Evolutionary conservation across 1,140 invertebrate genomes (phyloP).

Genomic region (Drosophila aff.): DNA sequence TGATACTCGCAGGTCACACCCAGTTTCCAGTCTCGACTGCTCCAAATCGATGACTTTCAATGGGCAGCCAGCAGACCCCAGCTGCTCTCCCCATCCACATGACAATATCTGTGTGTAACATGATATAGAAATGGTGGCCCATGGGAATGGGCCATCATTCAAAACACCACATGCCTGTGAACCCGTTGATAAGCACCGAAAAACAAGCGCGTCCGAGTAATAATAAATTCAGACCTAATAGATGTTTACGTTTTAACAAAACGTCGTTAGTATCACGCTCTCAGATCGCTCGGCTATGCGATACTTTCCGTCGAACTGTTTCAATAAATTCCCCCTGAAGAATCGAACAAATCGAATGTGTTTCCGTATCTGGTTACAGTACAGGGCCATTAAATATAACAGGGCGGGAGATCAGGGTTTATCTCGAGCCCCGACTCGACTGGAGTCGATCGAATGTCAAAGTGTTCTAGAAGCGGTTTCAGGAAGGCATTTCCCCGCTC

Average conservation of each 20-base stretch:
- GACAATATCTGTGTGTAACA: slow-evolving; percentile 43
- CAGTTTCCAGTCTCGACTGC: slow-evolving; percentile 44
- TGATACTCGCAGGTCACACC: slow-evolving; percentile 35
- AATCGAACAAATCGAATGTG: slow-evolving; percentile 36
- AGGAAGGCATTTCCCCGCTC: slow-evolving; percentile 28
- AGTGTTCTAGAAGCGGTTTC: slow-evolving; percentile 39
- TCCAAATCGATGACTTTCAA: slow-evolving; percentile 56
- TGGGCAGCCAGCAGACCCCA: slow-evolving; percentile 37
- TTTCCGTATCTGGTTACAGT: slow-evolving; percentile 49
- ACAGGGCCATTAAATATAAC: slow-evolving; percentile 37
- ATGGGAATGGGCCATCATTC: slow-evolving; percentile 29
- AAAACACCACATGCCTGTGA: slow-evolving; percentile 36
- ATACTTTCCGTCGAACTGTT: slow-evolving; percentile 14
- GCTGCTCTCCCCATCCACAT: slow-evolving; percentile 56
- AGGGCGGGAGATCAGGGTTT: slow-evolving; percentile 38
- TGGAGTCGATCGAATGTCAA: slow-evolving; percentile 39
- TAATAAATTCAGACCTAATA: slow-evolving; percentile 30
- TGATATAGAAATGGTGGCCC: slow-evolving; percentile 35
- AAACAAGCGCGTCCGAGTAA: not conserved
- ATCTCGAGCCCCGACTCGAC: slow-evolving; percentile 4
- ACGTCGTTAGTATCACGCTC: slow-evolving; percentile 25
- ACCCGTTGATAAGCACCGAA: slow-evolving; percentile 24
- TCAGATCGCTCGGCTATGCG: slow-evolving; percentile 19
- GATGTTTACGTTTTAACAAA: slow-evolving; percentile 36
- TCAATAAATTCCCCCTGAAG: slow-evolving; percentile 2